These are phyloP conservation scores for Tridacna crocea DNA, from an alignment of 2,888 invertebrate species.

Conservation along the genomic window DNA sequence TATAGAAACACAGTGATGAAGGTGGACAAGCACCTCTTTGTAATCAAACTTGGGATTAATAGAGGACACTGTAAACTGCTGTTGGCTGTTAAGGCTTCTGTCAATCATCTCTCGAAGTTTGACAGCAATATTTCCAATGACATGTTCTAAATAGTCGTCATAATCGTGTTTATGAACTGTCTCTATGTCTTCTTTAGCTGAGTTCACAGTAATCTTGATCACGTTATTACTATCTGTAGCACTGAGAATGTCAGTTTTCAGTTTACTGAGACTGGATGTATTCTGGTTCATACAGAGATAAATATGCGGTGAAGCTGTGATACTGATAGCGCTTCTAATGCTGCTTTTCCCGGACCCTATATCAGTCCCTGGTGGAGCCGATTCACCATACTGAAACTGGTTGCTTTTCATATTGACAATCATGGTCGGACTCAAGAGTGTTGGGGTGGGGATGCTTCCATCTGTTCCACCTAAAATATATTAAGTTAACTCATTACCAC, in stretches of 20 bases:
- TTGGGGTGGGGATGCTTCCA: neutral
- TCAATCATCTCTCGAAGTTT: conserved; percentile 43
- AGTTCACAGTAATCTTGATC: conserved; percentile 10
- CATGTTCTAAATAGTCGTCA: conserved; percentile 61
- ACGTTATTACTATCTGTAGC: neutral
- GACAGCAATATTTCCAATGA: conserved; percentile 48
- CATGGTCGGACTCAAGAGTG: conserved; percentile 1
- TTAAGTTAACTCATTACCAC: neutral
- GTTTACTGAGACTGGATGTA: conserved; percentile 18
- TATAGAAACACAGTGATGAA: conserved; percentile 55
- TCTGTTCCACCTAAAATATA: neutral
- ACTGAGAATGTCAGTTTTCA: conserved; percentile 28
- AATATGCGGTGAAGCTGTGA: conserved; percentile 19
- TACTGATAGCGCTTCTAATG: conserved; percentile 19
- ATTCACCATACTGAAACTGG: neutral
- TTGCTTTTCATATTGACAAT: conserved; percentile 10
- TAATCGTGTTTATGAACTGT: conserved; percentile 21
- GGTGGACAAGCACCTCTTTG: conserved; percentile 58
- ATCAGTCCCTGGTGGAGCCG: neutral
- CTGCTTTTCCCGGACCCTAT: neutral
- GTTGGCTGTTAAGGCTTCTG: conserved; percentile 38
- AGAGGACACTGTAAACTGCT: conserved; percentile 27
- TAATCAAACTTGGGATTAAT: conserved; percentile 37
- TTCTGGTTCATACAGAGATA: conserved; percentile 19
- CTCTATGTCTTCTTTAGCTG: conserved; percentile 22